Percentiles rank a stretch among this genome's conserved stretches.
Evolutionary conservation across 2,888 invertebrate genomes (phyloP).

Genomic region (Dendrolimus houi): DNA sequence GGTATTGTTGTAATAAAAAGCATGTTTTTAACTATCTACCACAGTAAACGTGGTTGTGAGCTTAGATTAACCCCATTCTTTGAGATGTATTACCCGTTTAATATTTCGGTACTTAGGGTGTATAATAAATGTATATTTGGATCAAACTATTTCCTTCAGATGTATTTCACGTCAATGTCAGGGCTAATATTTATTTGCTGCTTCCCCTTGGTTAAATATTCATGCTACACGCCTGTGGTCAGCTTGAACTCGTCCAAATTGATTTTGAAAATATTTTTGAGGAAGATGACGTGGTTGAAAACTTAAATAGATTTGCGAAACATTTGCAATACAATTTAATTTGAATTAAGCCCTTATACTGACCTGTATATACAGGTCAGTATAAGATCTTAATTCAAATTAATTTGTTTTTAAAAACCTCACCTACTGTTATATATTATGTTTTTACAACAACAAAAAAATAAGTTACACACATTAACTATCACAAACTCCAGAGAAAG

Average conservation of each 20-base stretch:
- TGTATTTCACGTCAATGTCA: not conserved
- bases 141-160: not conserved
- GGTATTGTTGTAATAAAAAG: not conserved
- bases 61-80: not conserved
- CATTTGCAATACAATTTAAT: not conserved
- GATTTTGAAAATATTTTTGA: conserved; percentile 1
- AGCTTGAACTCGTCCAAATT: not conserved
- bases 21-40: not conserved
- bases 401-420: no score
- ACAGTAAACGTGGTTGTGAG: not conserved
- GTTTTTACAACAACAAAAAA: no score
- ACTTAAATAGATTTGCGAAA: not conserved
- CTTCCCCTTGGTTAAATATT: conserved; percentile 1
- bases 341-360: no score
- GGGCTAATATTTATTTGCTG: not conserved
- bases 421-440: no score
- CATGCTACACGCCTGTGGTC: conserved; percentile 1
- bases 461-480: no score
- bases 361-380: conserved; percentile 2
- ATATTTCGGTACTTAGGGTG: not conserved
- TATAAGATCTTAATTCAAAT: not conserved
- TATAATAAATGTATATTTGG: not conserved
- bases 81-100: not conserved
- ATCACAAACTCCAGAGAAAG: no score
- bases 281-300: not conserved